These are phyloP conservation scores for Cyprinodon brontotheroides DNA, from an alignment of 2,113 vertebrate genomes.

Conservation along the genomic window DNA sequence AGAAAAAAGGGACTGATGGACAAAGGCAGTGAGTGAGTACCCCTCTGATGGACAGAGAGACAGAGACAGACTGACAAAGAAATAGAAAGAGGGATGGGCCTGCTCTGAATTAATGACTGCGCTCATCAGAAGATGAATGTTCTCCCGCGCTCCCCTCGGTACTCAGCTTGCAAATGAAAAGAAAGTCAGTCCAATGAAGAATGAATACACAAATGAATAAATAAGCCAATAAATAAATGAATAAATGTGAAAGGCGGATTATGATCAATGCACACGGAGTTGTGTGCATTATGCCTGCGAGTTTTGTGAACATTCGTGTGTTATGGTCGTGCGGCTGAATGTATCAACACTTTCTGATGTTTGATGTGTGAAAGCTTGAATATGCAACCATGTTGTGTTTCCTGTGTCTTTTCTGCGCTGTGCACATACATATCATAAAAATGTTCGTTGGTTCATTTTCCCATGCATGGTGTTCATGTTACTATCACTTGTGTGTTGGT, in stretches of 20 bases:
- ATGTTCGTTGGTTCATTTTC: background rate
- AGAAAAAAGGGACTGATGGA: slow-evolving; percentile 45
- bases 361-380: slow-evolving; percentile 27
- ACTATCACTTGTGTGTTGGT: slow-evolving; percentile 33
- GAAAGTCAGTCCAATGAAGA: slow-evolving; percentile 68
- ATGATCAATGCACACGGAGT: slow-evolving; percentile 45
- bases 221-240: slow-evolving; percentile 74
- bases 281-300: slow-evolving; percentile 1
- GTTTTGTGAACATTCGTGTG: slow-evolving; percentile 25
- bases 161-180: slow-evolving; percentile 60
- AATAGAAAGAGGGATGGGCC: slow-evolving; percentile 59
- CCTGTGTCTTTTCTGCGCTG: slow-evolving; percentile 25
- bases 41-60: slow-evolving; percentile 57
- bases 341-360: slow-evolving; percentile 22
- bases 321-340: background rate
- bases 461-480: slow-evolving; percentile 15
- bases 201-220: slow-evolving; percentile 76
- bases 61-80: slow-evolving; percentile 61
- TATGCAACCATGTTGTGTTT: slow-evolving; percentile 42
- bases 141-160: slow-evolving; percentile 61
- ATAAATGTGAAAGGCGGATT: slow-evolving; percentile 60
- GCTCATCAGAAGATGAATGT: slow-evolving; percentile 75
- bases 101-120: slow-evolving; percentile 74
- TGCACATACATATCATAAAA: slow-evolving; percentile 24
- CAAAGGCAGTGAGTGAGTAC: slow-evolving; percentile 47